These are phyloP conservation scores for Narcine bancroftii DNA, from an alignment of 2,113 vertebrate species.

Conservation along the genomic window DNA sequence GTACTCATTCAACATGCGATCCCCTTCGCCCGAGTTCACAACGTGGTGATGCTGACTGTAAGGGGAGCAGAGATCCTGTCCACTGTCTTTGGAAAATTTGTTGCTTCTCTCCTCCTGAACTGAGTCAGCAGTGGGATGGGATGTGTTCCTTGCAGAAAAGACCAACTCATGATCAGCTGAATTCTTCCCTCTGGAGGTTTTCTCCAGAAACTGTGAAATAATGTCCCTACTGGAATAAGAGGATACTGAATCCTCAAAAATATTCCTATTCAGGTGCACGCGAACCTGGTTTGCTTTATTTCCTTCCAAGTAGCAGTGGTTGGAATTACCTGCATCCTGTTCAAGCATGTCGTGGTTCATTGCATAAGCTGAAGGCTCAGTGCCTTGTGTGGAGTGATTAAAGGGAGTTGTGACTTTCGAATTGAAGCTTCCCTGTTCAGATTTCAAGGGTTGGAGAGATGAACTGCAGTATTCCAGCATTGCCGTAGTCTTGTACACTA, in stretches of 20 bases:
- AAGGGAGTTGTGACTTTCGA: background rate
- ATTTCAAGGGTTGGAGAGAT: background rate
- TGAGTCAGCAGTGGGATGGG: constrained; percentile 49
- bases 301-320: constrained; percentile 49
- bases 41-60: constrained; percentile 40
- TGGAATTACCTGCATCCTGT: constrained; percentile 49
- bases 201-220: constrained; percentile 64
- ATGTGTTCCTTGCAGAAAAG: constrained; percentile 46
- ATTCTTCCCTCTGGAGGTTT: constrained; percentile 54
- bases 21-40: constrained; percentile 49
- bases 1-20: constrained; percentile 60
- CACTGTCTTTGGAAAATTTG: constrained; percentile 52
- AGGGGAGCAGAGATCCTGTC: constrained; percentile 46
- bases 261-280: constrained; percentile 55
- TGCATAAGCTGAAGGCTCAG: constrained; percentile 39
- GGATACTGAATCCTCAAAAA: constrained; percentile 55
- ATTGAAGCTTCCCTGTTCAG: background rate
- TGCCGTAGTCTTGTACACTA: background rate
- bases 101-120: constrained; percentile 53
- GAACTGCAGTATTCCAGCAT: background rate
- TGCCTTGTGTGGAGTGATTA: background rate
- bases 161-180: constrained; percentile 55
- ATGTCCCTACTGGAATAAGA: constrained; percentile 57
- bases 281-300: constrained; percentile 53
- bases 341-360: constrained; percentile 59